Evolutionary conservation across 2,797 vertebrate genomes (phyloP), one percentile per base, ranked within the genome.

Genomic region (Eulemur mongoz): DNA sequence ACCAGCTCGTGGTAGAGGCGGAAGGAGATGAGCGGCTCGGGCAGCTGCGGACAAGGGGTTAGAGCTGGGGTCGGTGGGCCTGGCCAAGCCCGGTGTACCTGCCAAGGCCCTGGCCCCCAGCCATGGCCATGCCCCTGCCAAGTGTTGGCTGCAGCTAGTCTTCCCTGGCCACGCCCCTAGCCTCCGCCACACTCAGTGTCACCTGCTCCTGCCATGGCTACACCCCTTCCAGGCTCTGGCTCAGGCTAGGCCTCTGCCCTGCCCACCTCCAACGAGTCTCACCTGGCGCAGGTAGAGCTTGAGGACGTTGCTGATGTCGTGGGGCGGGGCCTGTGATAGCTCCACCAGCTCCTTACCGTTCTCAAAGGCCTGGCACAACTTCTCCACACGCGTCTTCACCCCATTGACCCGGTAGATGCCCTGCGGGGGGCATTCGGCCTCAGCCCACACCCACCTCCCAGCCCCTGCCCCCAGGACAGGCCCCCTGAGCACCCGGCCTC

Each of bases 251-350:
- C 40, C 10, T 57, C 25, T 13, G 85, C 38, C 27, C 63, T 30
- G 43, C 18, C 4, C 45, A 14, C 35, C 38, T 25, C 15, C 43
- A 3, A 5, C 4, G 9, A 2, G 14, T 30, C 43, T 82, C 63
- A 99, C 99, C 99, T 99, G 99, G 91, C 99, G 98, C 98, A 99
- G 99, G 98, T 99, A 99, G 89, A 99, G 99, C 94, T 99, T 99
- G 95, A 99, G 98, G 59, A 99, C 99, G 0, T 99, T 99, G 99
- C 99, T 99, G 97, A 99, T 99, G 97, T 99, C 99, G 0, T 99
- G 99, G 0, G 99, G 99, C 0, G 99, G 99, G 54, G 99, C 99
- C 98, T 99, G 99, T 0, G 99, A 99, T 90, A 99, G 98, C 97
- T 99, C 99, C 72, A 99, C 99, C 97, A 99, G 98, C 96, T 99